Evolutionary conservation across 2,113 vertebrate species (phyloP), one percentile per base, ranked within the genome.

Genomic region (Paramormyrops kingsleyae): DNA sequence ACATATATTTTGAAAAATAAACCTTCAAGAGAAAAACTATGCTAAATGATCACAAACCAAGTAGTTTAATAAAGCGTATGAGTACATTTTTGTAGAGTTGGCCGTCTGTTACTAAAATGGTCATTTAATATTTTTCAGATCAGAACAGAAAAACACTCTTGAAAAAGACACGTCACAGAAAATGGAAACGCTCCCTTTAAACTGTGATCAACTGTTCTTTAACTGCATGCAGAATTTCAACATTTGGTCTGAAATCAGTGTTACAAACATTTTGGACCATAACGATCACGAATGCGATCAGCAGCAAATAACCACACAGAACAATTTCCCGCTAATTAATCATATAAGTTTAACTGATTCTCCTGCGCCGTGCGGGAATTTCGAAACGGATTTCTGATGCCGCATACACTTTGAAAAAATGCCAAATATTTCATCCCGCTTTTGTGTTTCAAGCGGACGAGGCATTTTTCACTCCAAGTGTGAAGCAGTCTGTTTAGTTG

Each of bases 401-500:
- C 8, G 24, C n/a, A 24, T 3, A 19, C 19, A 10, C 53, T 85
- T 84, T 2, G 52, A 66, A 66, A 35, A 88, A 62, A 89, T 17
- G 7, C 17, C 27, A 35, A 13, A 10, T 80, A 50, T 89, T 77
- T 70, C 39, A 46, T 42, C 42, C 85, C 10, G 31, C 31, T 35
- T 83, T 89, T 53, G 27, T 39, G 70, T 83, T 52, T 80, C 5
- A 12, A 15, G 31, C 5, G 3, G 27, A 56, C 31, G 39, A 35
- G 52, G 31, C 77, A 15, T 35, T 90, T 87, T 39, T 62, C 21
- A 66, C 44, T 74, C 27, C 27, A 24, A 42, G 15, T 56, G 31
- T 53, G 89, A 80, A 56, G 53, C 39, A 35, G 50, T 21, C 74
- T 47, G 44, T 88, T 90, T 86, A 59, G 24, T 88, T 56, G 24